phyloP scores from a whole-genome alignment of 1,140 invertebrate genomes.

The Bombus balteatus region DNA sequence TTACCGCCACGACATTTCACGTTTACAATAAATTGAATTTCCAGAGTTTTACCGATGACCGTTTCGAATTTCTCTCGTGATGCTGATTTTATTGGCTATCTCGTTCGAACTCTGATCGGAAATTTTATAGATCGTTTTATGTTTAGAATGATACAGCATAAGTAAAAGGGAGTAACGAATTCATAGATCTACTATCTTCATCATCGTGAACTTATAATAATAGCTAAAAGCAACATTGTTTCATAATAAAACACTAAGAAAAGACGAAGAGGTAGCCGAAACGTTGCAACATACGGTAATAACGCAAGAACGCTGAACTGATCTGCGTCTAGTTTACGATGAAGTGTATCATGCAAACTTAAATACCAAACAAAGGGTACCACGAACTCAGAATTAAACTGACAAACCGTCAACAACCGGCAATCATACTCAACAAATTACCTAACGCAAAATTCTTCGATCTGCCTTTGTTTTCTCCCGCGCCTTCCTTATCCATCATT shows the following conservation, averaged over 20 bases:
- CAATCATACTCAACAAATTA: not conserved
- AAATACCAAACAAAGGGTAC: conserved; percentile 20
- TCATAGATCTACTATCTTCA: not conserved
- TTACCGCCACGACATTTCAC: conserved; percentile 36
- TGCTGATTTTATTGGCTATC: not conserved
- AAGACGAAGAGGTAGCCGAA: not conserved
- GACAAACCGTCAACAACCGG: not conserved
- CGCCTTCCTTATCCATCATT: conserved; percentile 10
- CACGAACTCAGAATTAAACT: not conserved
- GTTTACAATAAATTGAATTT: conserved; percentile 44
- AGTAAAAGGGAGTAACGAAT: not conserved
- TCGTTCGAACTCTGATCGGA: not conserved
- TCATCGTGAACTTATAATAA: not conserved
- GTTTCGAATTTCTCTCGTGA: not conserved
- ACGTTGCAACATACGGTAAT: not conserved
- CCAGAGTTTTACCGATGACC: not conserved
- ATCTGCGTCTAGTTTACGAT: not conserved
- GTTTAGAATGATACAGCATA: not conserved
- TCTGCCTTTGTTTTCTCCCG: not conserved
- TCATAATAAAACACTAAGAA: not conserved
- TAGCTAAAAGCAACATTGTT: not conserved
- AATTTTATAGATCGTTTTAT: not conserved
- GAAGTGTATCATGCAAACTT: not conserved
- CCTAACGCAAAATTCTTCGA: not conserved
- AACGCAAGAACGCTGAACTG: not conserved